Conservation (phyloP, 2,888 invertebrate species). For the Cabera pusaria region DNA sequence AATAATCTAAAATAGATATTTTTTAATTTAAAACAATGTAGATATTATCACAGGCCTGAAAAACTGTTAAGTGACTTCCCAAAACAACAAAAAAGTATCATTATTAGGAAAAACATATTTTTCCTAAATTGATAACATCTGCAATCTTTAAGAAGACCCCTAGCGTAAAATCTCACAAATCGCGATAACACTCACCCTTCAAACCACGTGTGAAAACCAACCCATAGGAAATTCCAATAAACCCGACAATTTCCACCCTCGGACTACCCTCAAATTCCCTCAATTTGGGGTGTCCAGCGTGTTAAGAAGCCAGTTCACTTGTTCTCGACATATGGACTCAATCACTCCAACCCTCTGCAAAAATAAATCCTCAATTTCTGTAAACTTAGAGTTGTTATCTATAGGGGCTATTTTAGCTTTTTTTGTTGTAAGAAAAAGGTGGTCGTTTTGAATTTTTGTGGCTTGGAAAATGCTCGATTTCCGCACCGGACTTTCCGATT, state of each 20-base stretch:
- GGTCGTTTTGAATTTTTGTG: constrained; percentile 57
- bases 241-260: constrained; percentile 66
- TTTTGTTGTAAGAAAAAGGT: constrained; percentile 30
- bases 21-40: no score
- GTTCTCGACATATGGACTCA: constrained; percentile 74
- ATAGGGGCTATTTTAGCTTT: constrained; percentile 34
- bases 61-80: no score
- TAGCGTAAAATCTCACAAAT: constrained; percentile 15
- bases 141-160: no score
- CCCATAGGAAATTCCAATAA: constrained; percentile 76
- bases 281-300: constrained; percentile 75
- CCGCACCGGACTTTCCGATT: constrained; percentile 75
- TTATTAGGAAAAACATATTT: no score
- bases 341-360: constrained; percentile 50
- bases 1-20: no score
- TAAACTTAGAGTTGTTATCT: constrained; percentile 17
- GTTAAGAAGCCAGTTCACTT: constrained; percentile 74
- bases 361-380: constrained; percentile 18
- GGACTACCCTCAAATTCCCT: constrained; percentile 69
- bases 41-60: no score
- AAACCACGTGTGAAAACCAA: constrained; percentile 62
- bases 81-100: no score
- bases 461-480: constrained; percentile 74
- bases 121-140: background rate
- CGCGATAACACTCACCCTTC: constrained; percentile 35